Percentiles rank a stretch among this genome's conserved stretches.
Evolutionary conservation across 2,113 vertebrate species (phyloP).

Genomic region (Podocnemis expansa): DNA sequence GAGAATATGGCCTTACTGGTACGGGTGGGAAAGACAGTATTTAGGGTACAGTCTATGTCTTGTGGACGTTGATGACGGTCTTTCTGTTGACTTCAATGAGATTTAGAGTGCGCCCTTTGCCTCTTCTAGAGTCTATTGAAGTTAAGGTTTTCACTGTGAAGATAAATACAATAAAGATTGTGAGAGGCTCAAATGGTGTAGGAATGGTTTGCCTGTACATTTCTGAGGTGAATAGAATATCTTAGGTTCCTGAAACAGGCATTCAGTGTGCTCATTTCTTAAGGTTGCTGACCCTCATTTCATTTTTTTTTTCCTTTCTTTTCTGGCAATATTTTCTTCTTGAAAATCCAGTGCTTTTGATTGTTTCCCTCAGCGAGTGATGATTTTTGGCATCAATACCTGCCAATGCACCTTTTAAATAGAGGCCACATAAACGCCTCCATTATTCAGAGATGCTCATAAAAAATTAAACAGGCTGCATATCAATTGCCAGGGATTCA

Average conservation of each 20-base stretch:
- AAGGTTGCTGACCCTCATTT: not conserved
- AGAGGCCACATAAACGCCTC: not conserved
- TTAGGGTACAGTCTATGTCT: not conserved
- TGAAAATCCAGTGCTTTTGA: not conserved
- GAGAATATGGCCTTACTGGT: not conserved
- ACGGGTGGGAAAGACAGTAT: not conserved
- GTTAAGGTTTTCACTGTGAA: not conserved
- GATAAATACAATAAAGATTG: not conserved
- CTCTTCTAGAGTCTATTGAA: not conserved
- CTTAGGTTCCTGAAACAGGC: not conserved
- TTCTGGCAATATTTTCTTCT: accelerated
- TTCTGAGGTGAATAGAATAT: not conserved
- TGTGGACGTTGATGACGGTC: not conserved
- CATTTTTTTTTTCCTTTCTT: not conserved
- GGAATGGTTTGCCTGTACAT: not conserved
- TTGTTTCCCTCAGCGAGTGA: not conserved
- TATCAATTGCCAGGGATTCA: not conserved
- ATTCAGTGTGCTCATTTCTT: accelerated
- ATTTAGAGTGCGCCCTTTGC: not conserved
- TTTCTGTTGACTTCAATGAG: not conserved
- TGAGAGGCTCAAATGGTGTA: not conserved
- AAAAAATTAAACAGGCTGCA: not conserved
- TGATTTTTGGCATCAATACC: not conserved
- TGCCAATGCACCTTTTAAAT: not conserved
- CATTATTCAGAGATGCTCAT: not conserved